Evolutionary conservation across 2,113 vertebrate genomes (phyloP).

Genomic region (Rhabdornis inornatus): DNA sequence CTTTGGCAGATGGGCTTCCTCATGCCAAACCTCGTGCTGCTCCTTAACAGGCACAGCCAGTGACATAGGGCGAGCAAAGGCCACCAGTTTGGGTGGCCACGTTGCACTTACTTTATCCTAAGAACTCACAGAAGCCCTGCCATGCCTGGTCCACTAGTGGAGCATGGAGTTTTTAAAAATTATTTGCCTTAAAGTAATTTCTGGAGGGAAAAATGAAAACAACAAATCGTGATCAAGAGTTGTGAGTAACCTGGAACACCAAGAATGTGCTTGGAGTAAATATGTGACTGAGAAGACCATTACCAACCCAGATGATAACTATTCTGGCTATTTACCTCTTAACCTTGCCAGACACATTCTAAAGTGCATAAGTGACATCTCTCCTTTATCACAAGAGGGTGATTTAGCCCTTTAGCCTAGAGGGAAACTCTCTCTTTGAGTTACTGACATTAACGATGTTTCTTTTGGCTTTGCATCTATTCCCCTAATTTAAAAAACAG

Average conservation of each 20-base stretch:
- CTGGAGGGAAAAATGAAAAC: background rate
- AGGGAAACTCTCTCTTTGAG: slow-evolving; percentile 7
- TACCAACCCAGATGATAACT: background rate
- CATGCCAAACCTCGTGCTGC: rapidly evolving
- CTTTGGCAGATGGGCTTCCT: background rate
- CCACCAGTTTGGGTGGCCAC: background rate
- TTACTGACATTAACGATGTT: background rate
- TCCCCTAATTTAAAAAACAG: slow-evolving; percentile 18
- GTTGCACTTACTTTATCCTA: background rate
- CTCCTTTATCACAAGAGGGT: slow-evolving; percentile 19
- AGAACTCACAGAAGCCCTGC: background rate
- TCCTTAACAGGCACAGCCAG: background rate
- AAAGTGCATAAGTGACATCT: background rate
- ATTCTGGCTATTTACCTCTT: slow-evolving; percentile 20
- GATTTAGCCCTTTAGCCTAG: slow-evolving; percentile 48
- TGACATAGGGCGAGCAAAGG: rapidly evolving
- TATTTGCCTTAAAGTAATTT: background rate
- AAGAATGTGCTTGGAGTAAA: background rate
- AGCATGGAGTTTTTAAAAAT: background rate
- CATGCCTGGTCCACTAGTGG: background rate
- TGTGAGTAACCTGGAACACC: background rate
- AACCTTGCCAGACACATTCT: slow-evolving; percentile 10
- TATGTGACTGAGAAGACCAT: background rate
- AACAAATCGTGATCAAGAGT: background rate
- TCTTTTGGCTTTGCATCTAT: slow-evolving; percentile 49